Percentiles rank a stretch among this genome's conserved stretches.
Conservation (phyloP, 37 sponge, comb jelly and placozoan genomes). For the Ianthella basta region DNA sequence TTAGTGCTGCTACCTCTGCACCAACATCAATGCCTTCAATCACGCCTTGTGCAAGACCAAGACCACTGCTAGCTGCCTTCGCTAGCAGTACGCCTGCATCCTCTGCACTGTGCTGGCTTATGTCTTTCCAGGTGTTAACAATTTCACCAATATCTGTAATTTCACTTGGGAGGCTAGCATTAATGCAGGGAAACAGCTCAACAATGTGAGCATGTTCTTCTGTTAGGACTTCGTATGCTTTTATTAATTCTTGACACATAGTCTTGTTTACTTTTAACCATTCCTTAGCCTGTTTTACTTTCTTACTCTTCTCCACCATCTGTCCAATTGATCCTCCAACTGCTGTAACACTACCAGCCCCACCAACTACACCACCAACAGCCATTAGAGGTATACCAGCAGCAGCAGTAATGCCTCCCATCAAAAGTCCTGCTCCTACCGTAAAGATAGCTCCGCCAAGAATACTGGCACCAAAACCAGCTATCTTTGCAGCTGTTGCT, state of each 20-base stretch:
- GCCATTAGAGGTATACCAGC: neutral
- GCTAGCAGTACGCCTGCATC: too few species aligned
- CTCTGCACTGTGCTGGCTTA: too few species aligned
- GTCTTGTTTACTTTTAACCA: neutral
- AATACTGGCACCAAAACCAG: neutral
- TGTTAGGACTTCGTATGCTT: neutral
- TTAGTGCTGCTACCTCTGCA: too few species aligned
- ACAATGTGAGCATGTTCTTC: too few species aligned
- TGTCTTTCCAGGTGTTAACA: too few species aligned
- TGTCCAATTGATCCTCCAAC: neutral
- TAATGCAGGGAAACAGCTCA: too few species aligned
- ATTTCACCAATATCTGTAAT: too few species aligned
- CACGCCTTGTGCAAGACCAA: too few species aligned
- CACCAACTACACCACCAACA: neutral
- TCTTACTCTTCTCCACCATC: neutral
- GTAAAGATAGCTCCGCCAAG: neutral
- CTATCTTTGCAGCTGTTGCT: conserved; percentile 1
- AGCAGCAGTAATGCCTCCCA: neutral
- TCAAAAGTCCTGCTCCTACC: neutral
- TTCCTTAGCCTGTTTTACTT: neutral
- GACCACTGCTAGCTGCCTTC: too few species aligned
- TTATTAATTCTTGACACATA: neutral
- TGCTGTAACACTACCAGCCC: neutral
- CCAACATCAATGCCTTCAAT: too few species aligned
- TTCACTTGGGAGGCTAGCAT: too few species aligned